These are phyloP conservation scores for Drosophila meridiana DNA, from an alignment of 2,888 invertebrate genomes.

Conservation along the genomic window DNA sequence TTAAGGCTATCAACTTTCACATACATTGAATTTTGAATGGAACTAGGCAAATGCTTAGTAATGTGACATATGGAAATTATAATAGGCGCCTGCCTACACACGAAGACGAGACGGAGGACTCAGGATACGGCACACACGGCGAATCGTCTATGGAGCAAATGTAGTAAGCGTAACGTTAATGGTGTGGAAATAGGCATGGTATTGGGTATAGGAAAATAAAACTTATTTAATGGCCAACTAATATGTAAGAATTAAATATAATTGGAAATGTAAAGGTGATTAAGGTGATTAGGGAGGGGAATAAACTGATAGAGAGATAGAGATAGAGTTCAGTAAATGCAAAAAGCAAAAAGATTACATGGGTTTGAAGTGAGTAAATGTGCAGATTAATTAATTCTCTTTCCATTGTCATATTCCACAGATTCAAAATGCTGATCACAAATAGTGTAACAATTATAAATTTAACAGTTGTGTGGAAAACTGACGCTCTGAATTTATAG, in stretches of 20 bases:
- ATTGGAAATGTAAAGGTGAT: neutral
- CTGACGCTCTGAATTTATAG: too few species aligned
- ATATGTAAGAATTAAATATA: neutral
- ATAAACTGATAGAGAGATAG: neutral
- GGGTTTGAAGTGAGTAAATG: neutral
- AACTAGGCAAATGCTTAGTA: conserved; percentile 39
- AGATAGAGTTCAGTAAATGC: neutral
- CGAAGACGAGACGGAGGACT: neutral
- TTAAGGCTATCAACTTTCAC: conserved; percentile 65
- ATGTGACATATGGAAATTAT: conserved; percentile 19
- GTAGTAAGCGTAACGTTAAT: neutral
- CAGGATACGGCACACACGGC: neutral
- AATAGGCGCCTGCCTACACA: conserved; percentile 10
- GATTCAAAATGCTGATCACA: too few species aligned
- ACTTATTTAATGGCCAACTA: neutral
- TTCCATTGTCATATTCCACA: too few species aligned
- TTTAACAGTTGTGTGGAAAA: too few species aligned
- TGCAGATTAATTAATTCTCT: neutral
- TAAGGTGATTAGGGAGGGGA: neutral
- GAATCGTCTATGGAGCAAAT: neutral
- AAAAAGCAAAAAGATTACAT: neutral
- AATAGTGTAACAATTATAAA: too few species aligned
- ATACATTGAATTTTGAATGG: conserved; percentile 58
- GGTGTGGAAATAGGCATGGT: neutral
- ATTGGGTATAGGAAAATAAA: neutral